phyloP scores from a whole-genome alignment of 2,113 vertebrate genomes.

The Ammodramus savannarum region DNA sequence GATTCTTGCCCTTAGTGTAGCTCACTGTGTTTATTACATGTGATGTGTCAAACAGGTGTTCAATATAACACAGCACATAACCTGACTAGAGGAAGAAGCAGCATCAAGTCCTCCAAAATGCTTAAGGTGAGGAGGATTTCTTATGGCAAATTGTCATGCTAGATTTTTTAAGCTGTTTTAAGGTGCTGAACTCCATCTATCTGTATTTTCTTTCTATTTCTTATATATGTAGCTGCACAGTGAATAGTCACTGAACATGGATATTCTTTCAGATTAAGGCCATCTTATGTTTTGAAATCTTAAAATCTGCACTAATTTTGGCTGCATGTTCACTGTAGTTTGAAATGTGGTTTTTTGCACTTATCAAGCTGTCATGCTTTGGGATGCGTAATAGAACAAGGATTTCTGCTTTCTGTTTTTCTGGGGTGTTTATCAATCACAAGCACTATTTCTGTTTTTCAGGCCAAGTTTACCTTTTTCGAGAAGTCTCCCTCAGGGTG shows the following conservation, averaged over 20 bases:
- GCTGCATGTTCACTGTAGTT: neutral
- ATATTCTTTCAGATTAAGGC: neutral
- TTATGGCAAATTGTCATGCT: neutral
- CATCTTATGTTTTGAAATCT: neutral
- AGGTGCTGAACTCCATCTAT: neutral
- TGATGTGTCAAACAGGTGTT: neutral
- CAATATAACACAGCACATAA: neutral
- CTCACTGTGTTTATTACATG: neutral
- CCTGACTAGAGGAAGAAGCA: neutral
- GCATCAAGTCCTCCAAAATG: neutral
- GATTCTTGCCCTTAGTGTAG: neutral
- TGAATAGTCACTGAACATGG: neutral
- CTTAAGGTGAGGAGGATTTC: neutral
- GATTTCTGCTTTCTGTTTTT: neutral
- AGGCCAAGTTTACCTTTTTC: neutral
- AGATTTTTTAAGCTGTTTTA: neutral
- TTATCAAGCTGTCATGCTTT: neutral
- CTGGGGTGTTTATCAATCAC: neutral
- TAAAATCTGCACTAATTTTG: neutral
- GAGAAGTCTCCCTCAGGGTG: neutral
- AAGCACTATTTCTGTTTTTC: neutral
- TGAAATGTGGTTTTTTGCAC: neutral
- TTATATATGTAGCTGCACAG: neutral
- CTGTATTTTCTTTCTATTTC: neutral
- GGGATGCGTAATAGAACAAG: neutral